These are phyloP conservation scores for Thaumatotibia leucotreta DNA, from an alignment of 1,140 invertebrate genomes.

Conservation along the genomic window DNA sequence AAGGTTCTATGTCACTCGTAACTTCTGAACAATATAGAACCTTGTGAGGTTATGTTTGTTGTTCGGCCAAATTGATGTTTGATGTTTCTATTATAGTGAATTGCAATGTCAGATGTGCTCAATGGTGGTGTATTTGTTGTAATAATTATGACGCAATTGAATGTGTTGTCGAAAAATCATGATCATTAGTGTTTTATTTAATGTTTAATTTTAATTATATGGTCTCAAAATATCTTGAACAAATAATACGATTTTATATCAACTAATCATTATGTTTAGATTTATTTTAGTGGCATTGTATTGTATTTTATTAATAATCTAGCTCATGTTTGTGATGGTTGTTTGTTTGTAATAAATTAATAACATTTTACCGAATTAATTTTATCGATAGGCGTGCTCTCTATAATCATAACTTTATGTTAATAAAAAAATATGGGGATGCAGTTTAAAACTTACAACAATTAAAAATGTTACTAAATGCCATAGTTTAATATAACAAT, in stretches of 20 bases:
- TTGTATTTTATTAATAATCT: neutral
- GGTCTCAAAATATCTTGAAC: neutral
- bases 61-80: neutral
- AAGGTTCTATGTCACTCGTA: neutral
- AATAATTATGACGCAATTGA: neutral
- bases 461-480: neutral
- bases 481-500: neutral
- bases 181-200: neutral
- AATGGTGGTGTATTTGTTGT: neutral
- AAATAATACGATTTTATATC: neutral
- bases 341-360: neutral
- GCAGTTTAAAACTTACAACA: neutral
- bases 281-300: neutral
- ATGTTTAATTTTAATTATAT: neutral
- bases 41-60: neutral
- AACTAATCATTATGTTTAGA: neutral
- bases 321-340: constrained; percentile 16
- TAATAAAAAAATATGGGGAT: neutral
- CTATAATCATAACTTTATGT: neutral
- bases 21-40: neutral
- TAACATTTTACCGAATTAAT: neutral
- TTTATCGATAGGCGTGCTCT: neutral
- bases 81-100: neutral
- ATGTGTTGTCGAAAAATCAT: neutral
- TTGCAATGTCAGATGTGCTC: neutral